Base-by-base conservation (phyloP, 92 coral and sea anemone species). In the Virgularia gustaviana region DNA sequence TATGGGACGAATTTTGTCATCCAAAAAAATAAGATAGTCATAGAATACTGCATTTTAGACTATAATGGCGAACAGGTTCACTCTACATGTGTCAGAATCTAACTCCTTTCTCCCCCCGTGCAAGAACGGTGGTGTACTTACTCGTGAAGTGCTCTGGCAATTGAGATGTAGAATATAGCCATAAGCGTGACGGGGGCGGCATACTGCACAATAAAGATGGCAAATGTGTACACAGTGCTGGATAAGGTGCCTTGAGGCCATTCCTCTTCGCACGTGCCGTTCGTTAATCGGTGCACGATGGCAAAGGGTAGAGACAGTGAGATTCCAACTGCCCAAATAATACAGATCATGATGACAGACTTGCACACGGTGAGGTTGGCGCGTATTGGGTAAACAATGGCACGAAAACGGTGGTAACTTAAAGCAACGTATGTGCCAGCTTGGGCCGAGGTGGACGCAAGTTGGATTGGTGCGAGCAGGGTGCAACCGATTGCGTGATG, bases 381-480 rank as follows among this genome's bases (percentile, higher is more conserved):
- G 9, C 75, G 75, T 9, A 68, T 68, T 7, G 75, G 75, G 18
- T 68, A 55, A 10, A 68, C 75, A 16, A 68, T 68, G 43, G 75
- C 75, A 16, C 75, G 43, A 35, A 68, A 68, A 49, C 97, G 95
- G 56, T 91, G 97, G 66, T 73, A 76, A 31, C 87, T 87, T 24
- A 91, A 73, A 0, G 87, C 86, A 23, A 91, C 87, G 51, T 88
- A 91, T 11, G 88, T 54, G 31, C 81, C 81, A 23, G 89, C 91
- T 37, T 88, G 80, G 28, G 97, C 97, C 55, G 89, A 88, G 10
- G 89, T 80, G 0, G 85, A 74, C 3, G 85, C 88, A 12, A 88
- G 85, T 71, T 91, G 97, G 28, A 86, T 61, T n/a, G 97, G 97
- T 63, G 77, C 79, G 47, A 91, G 54, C 15, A 88, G 35, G 53